Percentiles rank a stretch among this genome's conserved stretches.
These are phyloP conservation scores for Labia minor DNA, from an alignment of 2,888 invertebrate genomes.

Conservation along the genomic window DNA sequence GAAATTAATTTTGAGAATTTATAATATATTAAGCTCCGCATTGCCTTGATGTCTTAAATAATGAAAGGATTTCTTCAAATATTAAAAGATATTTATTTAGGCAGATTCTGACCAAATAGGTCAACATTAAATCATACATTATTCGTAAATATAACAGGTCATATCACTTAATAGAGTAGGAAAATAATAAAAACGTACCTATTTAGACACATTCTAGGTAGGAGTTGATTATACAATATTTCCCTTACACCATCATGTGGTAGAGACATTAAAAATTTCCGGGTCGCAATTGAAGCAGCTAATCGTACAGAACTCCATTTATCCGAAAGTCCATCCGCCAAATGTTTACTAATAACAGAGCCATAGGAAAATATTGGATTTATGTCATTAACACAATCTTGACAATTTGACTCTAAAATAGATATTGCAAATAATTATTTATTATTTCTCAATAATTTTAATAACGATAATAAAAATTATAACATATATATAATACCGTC, in stretches of 20 bases:
- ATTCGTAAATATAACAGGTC: too few relatives aligned
- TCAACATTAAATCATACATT: too few relatives aligned
- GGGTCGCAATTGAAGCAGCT: conserved; percentile 41
- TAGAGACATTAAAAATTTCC: conserved; percentile 38
- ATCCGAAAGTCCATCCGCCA: conserved; percentile 40
- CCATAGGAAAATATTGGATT: conserved; percentile 37
- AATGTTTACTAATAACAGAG: conserved; percentile 36
- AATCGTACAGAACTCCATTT: conserved; percentile 44
- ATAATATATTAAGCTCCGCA: too few relatives aligned
- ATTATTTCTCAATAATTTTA: background rate
- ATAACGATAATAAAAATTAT: too few relatives aligned
- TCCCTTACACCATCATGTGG: conserved; percentile 34
- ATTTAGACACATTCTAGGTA: conserved; percentile 44
- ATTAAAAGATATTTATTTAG: too few relatives aligned
- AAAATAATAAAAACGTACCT: conserved; percentile 33
- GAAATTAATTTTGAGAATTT: too few relatives aligned
- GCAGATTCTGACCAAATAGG: too few relatives aligned
- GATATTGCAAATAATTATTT: background rate
- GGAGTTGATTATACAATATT: conserved; percentile 37
- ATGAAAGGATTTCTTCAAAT: too few relatives aligned
- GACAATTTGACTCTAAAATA: conserved; percentile 27
- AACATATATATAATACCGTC: conserved; percentile 26
- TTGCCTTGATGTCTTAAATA: too few relatives aligned
- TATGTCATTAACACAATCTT: conserved; percentile 29
- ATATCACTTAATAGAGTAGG: too few relatives aligned